Conservation (phyloP, 2,113 vertebrate species). For the Halichoeres trimaculatus region DNA sequence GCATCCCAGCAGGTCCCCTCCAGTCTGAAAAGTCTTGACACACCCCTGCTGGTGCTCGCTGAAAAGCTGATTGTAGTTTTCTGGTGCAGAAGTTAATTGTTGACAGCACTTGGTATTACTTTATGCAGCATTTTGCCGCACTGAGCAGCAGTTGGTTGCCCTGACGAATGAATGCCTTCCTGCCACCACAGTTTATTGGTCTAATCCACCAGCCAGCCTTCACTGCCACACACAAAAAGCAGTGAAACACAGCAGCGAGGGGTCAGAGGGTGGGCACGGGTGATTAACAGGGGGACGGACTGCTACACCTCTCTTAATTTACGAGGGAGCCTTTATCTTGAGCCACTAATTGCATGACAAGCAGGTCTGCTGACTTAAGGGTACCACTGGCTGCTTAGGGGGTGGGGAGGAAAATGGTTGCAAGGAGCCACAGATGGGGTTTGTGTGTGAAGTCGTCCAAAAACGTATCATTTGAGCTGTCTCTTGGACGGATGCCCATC, state of each 20-base stretch:
- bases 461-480: conserved; percentile 17
- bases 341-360: conserved; percentile 80
- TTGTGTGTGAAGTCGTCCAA: conserved; percentile 38
- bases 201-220: conserved; percentile 36
- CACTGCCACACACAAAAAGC: conserved; percentile 53
- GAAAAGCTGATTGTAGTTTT: not conserved
- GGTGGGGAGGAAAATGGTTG: conserved; percentile 35
- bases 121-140: conserved; percentile 33
- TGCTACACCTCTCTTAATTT: conserved; percentile 70
- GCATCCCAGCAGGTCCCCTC: no score
- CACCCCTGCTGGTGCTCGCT: conserved; percentile 1
- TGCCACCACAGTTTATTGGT: conserved; percentile 67
- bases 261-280: conserved; percentile 67
- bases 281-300: conserved; percentile 70
- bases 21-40: no score
- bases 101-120: conserved; percentile 5
- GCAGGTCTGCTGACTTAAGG: conserved; percentile 66
- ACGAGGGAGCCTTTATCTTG: conserved; percentile 63
- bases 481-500: conserved; percentile 27
- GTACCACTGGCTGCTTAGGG: conserved; percentile 41
- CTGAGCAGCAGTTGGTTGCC: conserved; percentile 18
- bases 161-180: conserved; percentile 40
- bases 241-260: conserved; percentile 36
- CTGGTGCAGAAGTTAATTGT: conserved; percentile 6
- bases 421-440: conserved; percentile 59